These are phyloP conservation scores for Enteromius mattozi DNA, from an alignment of 2,797 vertebrate species.

Conservation along the genomic window DNA sequence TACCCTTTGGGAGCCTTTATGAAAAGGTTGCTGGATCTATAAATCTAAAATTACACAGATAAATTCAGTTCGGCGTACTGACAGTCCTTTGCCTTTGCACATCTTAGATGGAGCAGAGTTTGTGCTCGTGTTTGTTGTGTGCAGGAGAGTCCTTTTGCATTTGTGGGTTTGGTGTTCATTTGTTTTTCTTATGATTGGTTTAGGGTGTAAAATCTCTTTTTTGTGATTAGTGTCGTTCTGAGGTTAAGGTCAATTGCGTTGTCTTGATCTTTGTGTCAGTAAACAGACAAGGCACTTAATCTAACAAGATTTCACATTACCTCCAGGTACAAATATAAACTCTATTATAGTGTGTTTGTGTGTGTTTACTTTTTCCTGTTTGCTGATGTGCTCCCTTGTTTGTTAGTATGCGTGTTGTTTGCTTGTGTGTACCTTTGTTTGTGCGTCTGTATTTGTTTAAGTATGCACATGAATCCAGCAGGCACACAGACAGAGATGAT, in stretches of 20 bases:
- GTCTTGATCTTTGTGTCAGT: constrained; percentile 62
- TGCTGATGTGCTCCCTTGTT: not conserved
- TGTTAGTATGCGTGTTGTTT: constrained; percentile 1
- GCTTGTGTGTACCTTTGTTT: not conserved
- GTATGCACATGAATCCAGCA: not conserved
- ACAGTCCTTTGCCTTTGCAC: constrained; percentile 10
- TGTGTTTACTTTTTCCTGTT: constrained; percentile 13
- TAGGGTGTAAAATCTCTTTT: constrained; percentile 57
- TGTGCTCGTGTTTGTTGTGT: constrained; percentile 10
- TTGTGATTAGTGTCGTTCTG: constrained; percentile 57
- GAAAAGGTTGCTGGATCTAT: constrained; percentile 24
- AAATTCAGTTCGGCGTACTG: constrained; percentile 33
- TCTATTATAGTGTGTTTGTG: constrained; percentile 29
- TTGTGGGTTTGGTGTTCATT: constrained; percentile 35
- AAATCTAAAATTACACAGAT: constrained; percentile 40
- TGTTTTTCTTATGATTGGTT: constrained; percentile 52
- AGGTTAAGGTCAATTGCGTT: constrained; percentile 62
- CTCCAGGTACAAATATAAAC: constrained; percentile 55
- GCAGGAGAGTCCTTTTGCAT: constrained; percentile 16
- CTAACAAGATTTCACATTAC: constrained; percentile 70
- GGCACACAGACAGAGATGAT: not conserved
- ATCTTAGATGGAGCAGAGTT: constrained; percentile 8
- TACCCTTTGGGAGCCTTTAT: constrained; percentile 37
- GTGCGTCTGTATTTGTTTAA: not conserved
- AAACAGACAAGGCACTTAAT: constrained; percentile 67